These are phyloP conservation scores for Endomychus coccineus DNA, from an alignment of 2,888 invertebrate genomes.

Conservation along the genomic window DNA sequence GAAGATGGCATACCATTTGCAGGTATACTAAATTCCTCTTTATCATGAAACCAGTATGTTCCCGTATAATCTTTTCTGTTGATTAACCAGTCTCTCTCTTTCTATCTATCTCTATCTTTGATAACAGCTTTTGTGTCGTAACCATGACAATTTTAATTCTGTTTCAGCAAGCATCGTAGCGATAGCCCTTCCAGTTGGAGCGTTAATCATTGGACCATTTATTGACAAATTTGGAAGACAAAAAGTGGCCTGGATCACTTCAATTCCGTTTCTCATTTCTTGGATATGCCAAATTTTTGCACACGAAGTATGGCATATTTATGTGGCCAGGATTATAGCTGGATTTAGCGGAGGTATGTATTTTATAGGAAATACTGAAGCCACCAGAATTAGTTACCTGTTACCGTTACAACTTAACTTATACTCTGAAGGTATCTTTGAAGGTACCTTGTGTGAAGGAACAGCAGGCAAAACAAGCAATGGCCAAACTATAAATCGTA, in stretches of 20 bases:
- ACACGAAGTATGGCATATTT: slow-evolving; percentile 43
- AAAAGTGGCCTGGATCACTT: slow-evolving; percentile 41
- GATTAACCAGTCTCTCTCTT: too few species aligned
- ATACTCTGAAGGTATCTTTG: neutral
- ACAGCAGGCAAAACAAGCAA: too few species aligned
- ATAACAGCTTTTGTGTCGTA: too few species aligned
- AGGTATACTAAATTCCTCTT: too few species aligned
- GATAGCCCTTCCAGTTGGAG: slow-evolving; percentile 49
- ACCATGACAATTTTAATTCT: neutral
- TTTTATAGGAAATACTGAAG: too few species aligned
- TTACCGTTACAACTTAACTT: neutral
- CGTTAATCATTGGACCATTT: slow-evolving; percentile 47
- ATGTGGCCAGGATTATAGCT: slow-evolving; percentile 46
- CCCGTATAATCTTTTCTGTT: too few species aligned
- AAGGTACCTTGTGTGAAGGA: too few species aligned
- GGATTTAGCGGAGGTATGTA: slow-evolving; percentile 47
- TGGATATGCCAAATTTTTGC: slow-evolving; percentile 47
- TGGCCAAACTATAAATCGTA: too few species aligned
- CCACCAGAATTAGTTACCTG: too few species aligned
- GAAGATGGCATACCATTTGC: neutral
- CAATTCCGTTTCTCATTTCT: slow-evolving; percentile 44
- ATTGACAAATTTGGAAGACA: slow-evolving; percentile 53
- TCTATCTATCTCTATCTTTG: too few species aligned
- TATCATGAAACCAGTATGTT: too few species aligned
- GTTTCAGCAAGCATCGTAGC: slow-evolving; percentile 50